Base-by-base conservation (phyloP, 1,140 invertebrate genomes). In the Zophobas morio region DNA sequence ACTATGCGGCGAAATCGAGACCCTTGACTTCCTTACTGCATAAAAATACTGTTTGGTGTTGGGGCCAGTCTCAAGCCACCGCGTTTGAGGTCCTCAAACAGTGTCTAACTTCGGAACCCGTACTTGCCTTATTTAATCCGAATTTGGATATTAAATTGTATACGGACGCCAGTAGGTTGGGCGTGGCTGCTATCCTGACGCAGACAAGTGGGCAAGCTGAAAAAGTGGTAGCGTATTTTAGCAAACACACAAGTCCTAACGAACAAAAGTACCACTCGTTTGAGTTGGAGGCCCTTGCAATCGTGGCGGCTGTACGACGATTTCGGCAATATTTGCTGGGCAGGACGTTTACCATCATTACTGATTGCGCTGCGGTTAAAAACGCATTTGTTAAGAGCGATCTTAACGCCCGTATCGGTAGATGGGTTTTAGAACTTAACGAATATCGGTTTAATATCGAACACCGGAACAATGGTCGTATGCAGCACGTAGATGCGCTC, bases 171-270 rank as follows among this genome's bases (percentile, higher is more conserved):
- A 46, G 42, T 46, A 4, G 3, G 3, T 46, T 79, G 35, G 82
- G 82, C 0, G 6, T 83, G n/a, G 82, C 74, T 0, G 81, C 77
- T 0, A 37, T 84, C 1, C 32, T 84, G 2, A 80, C 82, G 32
- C 47, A 79, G 6, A 1, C 34, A 35, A 5, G 42, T 1, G 75
- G 82, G 81, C 40, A 60, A 6, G 33, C 78, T 78, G 71, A 81
- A 46, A 81, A 85, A 77, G 83, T 81, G 34, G 80, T 85, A 3
- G 76, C 79, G 53, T 86, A 79, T 75, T 82, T 79, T 71, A 84
- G 79, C 37, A 60, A 77, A 37, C 80, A 75, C 34, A 85, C 81
- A n/a, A 72, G 79, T 35, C 39, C 73, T 0, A 3, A 73, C 20
- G 83, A 85, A 77, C 80, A 81, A 0, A 79, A 72, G 33, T 85